Evolutionary conservation across 2,888 invertebrate genomes (phyloP), one percentile per base, ranked within the genome.

Genomic region (Metallyticus violacea): DNA sequence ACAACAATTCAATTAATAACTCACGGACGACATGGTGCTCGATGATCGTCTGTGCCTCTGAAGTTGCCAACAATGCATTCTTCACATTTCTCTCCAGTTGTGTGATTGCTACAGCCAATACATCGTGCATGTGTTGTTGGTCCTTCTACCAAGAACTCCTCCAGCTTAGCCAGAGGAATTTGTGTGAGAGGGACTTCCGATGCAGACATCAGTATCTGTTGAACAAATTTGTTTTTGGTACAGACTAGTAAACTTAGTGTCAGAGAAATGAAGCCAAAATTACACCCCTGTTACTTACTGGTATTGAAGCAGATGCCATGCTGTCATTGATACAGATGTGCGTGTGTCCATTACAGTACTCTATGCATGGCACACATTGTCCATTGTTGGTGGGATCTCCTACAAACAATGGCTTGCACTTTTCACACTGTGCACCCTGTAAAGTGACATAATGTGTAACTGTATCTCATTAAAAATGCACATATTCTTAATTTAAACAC

Each of bases 291-390:
- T 25, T 40, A 87, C 87, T 77, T 81, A 88, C 88, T 26, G 86
- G 81, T 7, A 82, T 30, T 3, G 81, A 22, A 15, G 83, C 62
- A 22, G 81, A 7, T n/a, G 83, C 62, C 40, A 83, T 85, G 28
- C 86, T 91, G 87, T 94, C 94, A 89, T 93, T 94, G 27, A 97
- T 95, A 90, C 98, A 98, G 85, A 96, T 94, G 76, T 94, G 93
- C 1, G 97, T 96, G 91, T 99, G 99, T 0, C 97, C 97, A 91
- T 98, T 95, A 90, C 99, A 99, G 92, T 97, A 97, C 88, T 96
- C 96, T 1, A 95, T 92, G 90, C 99, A 99, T 0, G 98, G 97
- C 78, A 97, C 94, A 90, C 99, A 99, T 88, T 95, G 95, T 0
- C 96, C 96, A 90, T 97, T 96, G 40, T 95, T 94, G 9, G 93